These are phyloP conservation scores for Scleropages formosus DNA, from an alignment of 2,797 vertebrate species.

Conservation along the genomic window DNA sequence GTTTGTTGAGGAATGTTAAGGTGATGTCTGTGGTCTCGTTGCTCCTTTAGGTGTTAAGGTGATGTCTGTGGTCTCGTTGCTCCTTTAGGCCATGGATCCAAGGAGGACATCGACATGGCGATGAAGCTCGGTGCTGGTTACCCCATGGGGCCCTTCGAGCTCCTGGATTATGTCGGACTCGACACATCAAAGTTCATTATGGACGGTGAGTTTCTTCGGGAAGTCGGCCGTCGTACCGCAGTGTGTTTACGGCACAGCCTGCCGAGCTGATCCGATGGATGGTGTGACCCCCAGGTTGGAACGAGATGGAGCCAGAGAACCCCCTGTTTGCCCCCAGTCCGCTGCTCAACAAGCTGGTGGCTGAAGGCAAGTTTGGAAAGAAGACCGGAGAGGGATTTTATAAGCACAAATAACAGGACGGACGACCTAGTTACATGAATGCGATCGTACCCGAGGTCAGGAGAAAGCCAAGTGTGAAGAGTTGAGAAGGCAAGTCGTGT, in stretches of 20 bases:
- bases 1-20: too few relatives aligned
- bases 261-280: too few relatives aligned
- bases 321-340: conserved; percentile 78
- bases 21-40: too few relatives aligned
- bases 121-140: conserved; percentile 95
- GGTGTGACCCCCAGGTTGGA: conserved; percentile 77
- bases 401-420: conserved; percentile 89
- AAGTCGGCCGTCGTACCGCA: too few relatives aligned
- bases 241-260: too few relatives aligned
- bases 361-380: conserved; percentile 86
- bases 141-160: conserved; percentile 97
- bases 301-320: conserved; percentile 72
- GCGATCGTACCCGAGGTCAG: background rate
- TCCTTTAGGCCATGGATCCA: conserved; percentile 84
- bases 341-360: conserved; percentile 81
- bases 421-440: background rate
- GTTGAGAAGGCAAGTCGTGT: background rate
- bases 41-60: too few relatives aligned
- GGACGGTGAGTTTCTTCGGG: conserved; percentile 71
- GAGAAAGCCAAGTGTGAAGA: background rate
- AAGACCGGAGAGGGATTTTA: conserved; percentile 95
- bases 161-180: conserved; percentile 91
- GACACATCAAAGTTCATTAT: conserved; percentile 91
- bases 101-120: conserved; percentile 94
- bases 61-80: background rate